Percentiles rank a stretch among this genome's conserved stretches.
Evolutionary conservation across 2,888 invertebrate genomes (phyloP).

Genomic region (Epistrophe grossulariae): DNA sequence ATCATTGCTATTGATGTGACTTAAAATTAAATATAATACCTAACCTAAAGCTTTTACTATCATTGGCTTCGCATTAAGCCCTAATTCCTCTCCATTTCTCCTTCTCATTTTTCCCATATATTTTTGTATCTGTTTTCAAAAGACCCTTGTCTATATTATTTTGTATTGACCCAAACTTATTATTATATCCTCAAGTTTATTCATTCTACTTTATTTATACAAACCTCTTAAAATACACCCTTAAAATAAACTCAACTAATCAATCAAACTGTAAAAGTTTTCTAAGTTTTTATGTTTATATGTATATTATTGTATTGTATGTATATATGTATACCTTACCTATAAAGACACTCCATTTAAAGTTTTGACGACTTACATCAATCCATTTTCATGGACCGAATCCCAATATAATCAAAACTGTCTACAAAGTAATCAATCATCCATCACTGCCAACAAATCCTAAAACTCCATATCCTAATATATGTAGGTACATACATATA

Average conservation of each 20-base stretch:
- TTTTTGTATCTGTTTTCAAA: no score
- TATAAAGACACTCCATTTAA: constrained; percentile 4
- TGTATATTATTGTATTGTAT: no score
- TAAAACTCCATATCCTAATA: neutral
- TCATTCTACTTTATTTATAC: neutral
- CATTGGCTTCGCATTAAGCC: no score
- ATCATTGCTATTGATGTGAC: no score
- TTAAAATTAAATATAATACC: no score
- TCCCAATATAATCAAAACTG: constrained; percentile 56
- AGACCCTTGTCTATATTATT: no score
- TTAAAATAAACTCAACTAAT: constrained; percentile 40
- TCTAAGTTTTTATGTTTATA: neutral
- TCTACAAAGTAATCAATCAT: constrained; percentile 61
- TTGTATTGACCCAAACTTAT: neutral
- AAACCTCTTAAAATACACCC: neutral
- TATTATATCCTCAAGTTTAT: neutral
- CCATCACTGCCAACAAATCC: constrained; percentile 35
- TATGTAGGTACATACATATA: no score
- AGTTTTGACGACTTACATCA: constrained; percentile 15
- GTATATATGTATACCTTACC: neutral
- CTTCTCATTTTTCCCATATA: no score
- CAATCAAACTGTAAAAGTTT: constrained; percentile 39
- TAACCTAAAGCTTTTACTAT: no score
- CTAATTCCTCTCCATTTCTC: no score
- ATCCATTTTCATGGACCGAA: constrained; percentile 27